Conservation (phyloP, 2,797 vertebrate genomes). For the Anisognathus igniventris region DNA sequence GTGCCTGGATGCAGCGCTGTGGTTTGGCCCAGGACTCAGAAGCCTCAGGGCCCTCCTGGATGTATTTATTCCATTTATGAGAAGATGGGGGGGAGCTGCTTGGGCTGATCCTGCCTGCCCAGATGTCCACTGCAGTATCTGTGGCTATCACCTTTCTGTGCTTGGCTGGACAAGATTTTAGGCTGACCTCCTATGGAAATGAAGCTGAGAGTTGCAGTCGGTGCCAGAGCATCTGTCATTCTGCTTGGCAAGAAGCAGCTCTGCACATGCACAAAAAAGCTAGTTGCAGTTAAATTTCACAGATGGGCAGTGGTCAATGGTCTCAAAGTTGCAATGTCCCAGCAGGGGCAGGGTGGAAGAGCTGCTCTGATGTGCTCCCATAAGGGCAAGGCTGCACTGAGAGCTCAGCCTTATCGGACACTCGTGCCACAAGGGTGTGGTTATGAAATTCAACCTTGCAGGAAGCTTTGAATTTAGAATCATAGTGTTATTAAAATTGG, state of each 20-base stretch:
- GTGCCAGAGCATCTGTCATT: background rate
- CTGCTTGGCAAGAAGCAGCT: background rate
- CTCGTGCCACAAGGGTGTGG: background rate
- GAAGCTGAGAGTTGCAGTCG: background rate
- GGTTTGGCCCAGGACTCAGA: background rate
- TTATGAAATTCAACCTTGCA: background rate
- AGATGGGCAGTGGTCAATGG: rapidly evolving
- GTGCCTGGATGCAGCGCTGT: background rate
- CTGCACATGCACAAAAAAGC: background rate
- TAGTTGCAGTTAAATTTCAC: background rate
- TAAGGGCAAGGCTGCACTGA: background rate
- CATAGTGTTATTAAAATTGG: background rate
- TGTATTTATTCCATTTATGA: background rate
- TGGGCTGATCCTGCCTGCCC: background rate
- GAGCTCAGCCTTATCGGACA: background rate
- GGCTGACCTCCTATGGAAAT: background rate
- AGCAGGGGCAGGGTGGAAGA: background rate
- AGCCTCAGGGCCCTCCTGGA: background rate
- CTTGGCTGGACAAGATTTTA: background rate
- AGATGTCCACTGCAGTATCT: background rate
- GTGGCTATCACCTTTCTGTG: background rate
- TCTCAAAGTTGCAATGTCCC: background rate
- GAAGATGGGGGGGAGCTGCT: background rate
- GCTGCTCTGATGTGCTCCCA: background rate
- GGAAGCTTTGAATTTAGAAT: background rate